Evolutionary conservation across 2,113 vertebrate species (phyloP).

Genomic region (Motacilla tschutschensis): DNA sequence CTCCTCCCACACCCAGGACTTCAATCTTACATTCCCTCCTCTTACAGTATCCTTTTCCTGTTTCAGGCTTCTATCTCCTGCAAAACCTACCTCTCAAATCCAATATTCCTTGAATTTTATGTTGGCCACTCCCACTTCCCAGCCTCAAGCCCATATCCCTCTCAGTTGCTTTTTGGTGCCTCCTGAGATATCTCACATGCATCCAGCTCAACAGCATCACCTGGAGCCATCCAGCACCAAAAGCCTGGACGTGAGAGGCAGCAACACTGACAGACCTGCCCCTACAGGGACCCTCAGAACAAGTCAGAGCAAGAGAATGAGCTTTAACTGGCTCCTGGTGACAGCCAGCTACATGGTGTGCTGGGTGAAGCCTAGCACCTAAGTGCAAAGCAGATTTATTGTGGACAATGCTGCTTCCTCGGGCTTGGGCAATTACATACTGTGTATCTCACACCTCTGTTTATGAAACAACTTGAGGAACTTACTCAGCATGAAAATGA

Average conservation of each 20-base stretch:
- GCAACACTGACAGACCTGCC: not conserved
- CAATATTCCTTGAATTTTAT: not conserved
- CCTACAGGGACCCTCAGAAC: not conserved
- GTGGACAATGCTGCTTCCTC: not conserved
- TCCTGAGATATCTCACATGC: not conserved
- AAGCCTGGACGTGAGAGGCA: not conserved
- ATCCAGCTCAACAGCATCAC: not conserved
- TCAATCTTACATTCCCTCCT: not conserved
- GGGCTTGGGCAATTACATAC: not conserved
- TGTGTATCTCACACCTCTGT: not conserved
- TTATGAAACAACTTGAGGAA: not conserved
- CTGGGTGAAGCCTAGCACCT: not conserved
- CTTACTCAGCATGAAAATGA: not conserved
- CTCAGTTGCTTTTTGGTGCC: not conserved
- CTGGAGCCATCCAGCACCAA: not conserved
- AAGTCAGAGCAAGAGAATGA: not conserved
- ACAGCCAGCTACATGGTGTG: not conserved
- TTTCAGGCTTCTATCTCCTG: not conserved
- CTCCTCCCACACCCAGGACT: not conserved
- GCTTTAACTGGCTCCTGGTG: not conserved
- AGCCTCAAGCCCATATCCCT: not conserved
- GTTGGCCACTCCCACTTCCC: not conserved
- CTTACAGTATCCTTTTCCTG: not conserved
- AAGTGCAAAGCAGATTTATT: not conserved
- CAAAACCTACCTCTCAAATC: not conserved